Base-by-base conservation (phyloP, 2,888 invertebrate genomes). In the Sminthurinus aureus region DNA sequence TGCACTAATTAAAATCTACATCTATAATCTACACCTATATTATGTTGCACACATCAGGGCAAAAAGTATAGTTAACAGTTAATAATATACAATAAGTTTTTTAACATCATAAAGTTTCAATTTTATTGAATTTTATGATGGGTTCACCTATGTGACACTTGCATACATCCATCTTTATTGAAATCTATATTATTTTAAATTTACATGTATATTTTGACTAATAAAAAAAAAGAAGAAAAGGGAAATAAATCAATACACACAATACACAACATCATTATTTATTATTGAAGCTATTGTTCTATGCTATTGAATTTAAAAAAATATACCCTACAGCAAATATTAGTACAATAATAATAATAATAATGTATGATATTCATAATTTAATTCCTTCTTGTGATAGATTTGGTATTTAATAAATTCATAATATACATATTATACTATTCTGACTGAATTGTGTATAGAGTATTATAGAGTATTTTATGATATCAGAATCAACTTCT, bases 221-320 rank as follows among this genome's bases (percentile, higher is more conserved):
- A 11, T 69, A 11, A 18, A 69, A 11, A 18, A 69, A 22, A 69
- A 15, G 20, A 20, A 71, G 24, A 71, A 71, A 13, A 8, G 20
- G 75, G 50, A 75, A 75, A 75, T 75, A 76, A 76, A 76, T 76
- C 76, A 76, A 76, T 76, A 13, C 58, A 24, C 76, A 22, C 76
- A 76, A 76, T 76, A n/a, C 58, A 24, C 58, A 22, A 76, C 76
- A 58, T 76, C 76, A 76, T 76, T 76, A 76, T 50, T 76, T 58
- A 76, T 58, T 58, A 76, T 76, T 76, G 58, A 76, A n/a, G 50
- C 76, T 58, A 76, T 75, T 75, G 75, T 75, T 75, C 75, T 75
- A n/a, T 50, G 26, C 12, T 18, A 73, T 73, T 24, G 64, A 64
- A 64, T 64, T 64, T 9, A 64, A 64, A 38, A 4, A 38, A 38